Evolutionary conservation across 2,113 vertebrate genomes (phyloP).

Genomic region (Phocoena phocoena): DNA sequence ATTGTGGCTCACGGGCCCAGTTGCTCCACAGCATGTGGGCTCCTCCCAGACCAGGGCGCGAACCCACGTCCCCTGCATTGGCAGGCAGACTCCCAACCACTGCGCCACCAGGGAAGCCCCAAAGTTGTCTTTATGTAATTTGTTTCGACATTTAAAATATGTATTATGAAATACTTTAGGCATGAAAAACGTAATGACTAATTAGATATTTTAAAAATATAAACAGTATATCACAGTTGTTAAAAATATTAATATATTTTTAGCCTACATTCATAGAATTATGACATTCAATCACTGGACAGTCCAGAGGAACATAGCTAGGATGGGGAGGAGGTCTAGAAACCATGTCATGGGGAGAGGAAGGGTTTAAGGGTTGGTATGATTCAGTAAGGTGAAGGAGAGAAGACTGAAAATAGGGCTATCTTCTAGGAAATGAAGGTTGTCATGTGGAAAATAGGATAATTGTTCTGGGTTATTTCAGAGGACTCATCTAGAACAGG

Average conservation of each 20-base stretch:
- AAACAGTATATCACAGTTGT: neutral
- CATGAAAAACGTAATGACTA: neutral
- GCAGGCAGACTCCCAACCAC: too few species aligned
- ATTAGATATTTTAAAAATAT: neutral
- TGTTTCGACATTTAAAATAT: slow-evolving; percentile 20
- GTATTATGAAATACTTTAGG: slow-evolving; percentile 4
- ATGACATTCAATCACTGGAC: neutral
- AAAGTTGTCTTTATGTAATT: neutral
- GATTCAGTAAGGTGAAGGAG: neutral
- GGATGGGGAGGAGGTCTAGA: neutral
- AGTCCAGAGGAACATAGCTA: neutral
- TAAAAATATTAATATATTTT: neutral
- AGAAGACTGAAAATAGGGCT: neutral
- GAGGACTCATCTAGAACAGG: neutral
- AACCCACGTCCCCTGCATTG: too few species aligned
- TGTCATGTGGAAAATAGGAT: neutral
- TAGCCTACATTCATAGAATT: neutral
- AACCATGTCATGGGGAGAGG: neutral
- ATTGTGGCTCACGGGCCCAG: too few species aligned
- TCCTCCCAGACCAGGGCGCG: too few species aligned
- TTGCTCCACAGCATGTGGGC: too few species aligned
- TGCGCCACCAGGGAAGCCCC: too few species aligned
- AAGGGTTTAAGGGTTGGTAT: neutral
- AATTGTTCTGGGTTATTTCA: neutral
- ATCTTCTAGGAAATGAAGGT: neutral